Conservation (phyloP, 1,140 invertebrate genomes). For the Stegodyphus mimosarum region DNA sequence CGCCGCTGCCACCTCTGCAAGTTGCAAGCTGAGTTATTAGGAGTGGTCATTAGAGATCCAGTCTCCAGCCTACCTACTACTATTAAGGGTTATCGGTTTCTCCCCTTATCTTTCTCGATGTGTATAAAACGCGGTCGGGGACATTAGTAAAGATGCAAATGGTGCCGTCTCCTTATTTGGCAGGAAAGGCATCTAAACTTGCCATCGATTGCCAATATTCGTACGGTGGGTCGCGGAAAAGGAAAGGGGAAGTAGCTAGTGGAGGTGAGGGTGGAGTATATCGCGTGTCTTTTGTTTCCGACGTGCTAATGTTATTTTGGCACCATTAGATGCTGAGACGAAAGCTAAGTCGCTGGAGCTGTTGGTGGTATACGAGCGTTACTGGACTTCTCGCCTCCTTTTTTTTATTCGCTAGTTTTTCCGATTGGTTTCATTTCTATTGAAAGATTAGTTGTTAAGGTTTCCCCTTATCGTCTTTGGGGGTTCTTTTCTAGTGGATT, state of each 20-base stretch:
- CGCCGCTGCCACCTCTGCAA: neutral
- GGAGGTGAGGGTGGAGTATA: neutral
- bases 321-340: slow-evolving; percentile 20
- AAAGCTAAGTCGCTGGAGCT: neutral
- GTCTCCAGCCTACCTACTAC: neutral
- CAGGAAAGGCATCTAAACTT: neutral
- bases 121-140: neutral
- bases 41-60: neutral
- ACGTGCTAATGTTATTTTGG: slow-evolving; percentile 33
- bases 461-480: too few species aligned
- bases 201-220: slow-evolving; percentile 6
- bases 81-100: neutral
- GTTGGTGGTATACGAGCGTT: too few species aligned
- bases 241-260: neutral
- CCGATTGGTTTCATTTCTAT: too few species aligned
- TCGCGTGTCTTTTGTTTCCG: slow-evolving; percentile 29
- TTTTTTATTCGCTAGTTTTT: too few species aligned
- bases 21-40: neutral
- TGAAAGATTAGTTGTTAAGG: too few species aligned
- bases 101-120: neutral
- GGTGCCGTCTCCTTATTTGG: neutral
- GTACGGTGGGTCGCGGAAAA: neutral
- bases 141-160: slow-evolving; percentile 30
- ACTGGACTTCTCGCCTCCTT: too few species aligned
- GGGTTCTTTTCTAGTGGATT: too few species aligned